phyloP scores from a whole-genome alignment of 1,140 invertebrate species.

The Drosophila busckii region DNA sequence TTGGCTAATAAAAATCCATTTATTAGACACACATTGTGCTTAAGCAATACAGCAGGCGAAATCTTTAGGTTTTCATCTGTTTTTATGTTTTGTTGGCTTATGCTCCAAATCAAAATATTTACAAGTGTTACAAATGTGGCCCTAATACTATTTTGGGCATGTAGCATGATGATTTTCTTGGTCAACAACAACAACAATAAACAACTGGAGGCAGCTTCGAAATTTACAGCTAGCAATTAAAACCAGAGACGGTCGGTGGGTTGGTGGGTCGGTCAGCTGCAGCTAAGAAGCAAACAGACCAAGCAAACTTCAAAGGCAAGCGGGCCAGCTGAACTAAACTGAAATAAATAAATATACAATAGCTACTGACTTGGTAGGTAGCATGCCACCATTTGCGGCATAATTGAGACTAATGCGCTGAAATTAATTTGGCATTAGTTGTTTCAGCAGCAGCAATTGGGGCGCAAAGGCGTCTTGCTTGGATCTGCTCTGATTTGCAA shows the following conservation, averaged over 20 bases:
- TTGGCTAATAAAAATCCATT: conserved; percentile 31
- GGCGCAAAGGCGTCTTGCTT: conserved; percentile 54
- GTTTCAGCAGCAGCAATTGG: conserved; percentile 35
- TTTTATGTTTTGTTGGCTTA: conserved; percentile 5
- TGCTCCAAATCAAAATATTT: conserved; percentile 39
- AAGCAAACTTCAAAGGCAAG: conserved; percentile 60
- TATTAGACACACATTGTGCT: conserved; percentile 36
- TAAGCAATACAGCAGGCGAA: conserved; percentile 46
- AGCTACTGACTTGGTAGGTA: too few relatives aligned
- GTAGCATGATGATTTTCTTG: conserved; percentile 30
- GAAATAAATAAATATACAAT: too few relatives aligned
- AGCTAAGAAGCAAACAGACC: conserved; percentile 19
- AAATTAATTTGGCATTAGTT: conserved; percentile 62
- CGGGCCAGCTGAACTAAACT: too few relatives aligned
- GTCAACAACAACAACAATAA: conserved; percentile 31
- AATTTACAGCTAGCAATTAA: conserved; percentile 43
- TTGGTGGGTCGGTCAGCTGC: too few relatives aligned
- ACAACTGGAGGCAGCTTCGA: too few relatives aligned
- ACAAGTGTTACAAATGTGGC: conserved; percentile 40
- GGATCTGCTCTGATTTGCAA: conserved; percentile 64
- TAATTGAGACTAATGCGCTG: conserved; percentile 68
- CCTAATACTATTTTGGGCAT: background rate
- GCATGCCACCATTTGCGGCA: conserved; percentile 29
- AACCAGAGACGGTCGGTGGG: conserved; percentile 15
- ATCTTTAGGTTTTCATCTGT: conserved; percentile 3